Evolutionary conservation across 2,113 vertebrate genomes (phyloP).

Genomic region (Pan troglodytes): NHGRI_mPanTro3-v2.1_pri NC_072413.2:57128001-57128500

Average conservation of each 20-base stretch:
- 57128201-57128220: not conserved
- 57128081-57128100: conserved; percentile 14
- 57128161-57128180: not conserved
- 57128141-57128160: not conserved
- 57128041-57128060: conserved; percentile 65
- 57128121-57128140: not conserved
- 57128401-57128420: not conserved
- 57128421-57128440: not conserved
- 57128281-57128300: not conserved
- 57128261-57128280: not conserved
- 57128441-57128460: not conserved
- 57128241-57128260: not conserved
- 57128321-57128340: conserved; percentile 14
- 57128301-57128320: not conserved
- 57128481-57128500: not conserved
- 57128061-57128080: conserved; percentile 59
- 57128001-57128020: conserved; percentile 66
- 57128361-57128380: not conserved
- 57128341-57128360: conserved; percentile 40
- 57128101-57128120: conserved; percentile 49
- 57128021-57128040: conserved; percentile 43
- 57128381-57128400: not conserved
- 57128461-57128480: not conserved
- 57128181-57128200: not conserved
- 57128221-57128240: not conserved